These are phyloP conservation scores for Montipora capricornis DNA, from an alignment of 64 coral and sea anemone species.

Conservation along the genomic window DNA sequence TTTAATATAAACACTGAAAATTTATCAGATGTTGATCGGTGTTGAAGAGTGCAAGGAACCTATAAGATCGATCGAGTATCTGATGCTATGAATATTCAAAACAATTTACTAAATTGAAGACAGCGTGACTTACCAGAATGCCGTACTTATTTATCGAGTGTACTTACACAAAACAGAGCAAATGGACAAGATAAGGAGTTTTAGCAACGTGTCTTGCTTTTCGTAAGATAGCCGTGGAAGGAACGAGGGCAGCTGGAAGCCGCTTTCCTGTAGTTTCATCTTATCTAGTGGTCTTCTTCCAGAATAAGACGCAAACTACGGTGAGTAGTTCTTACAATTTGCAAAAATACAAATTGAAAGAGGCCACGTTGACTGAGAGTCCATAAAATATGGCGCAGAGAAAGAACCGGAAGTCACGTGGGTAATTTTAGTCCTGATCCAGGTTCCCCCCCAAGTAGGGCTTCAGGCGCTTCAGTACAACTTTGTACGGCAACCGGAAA, in stretches of 20 bases:
- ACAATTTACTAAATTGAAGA: neutral
- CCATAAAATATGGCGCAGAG: constrained; percentile 97
- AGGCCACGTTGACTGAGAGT: constrained; percentile 91
- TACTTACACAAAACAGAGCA: constrained; percentile 97
- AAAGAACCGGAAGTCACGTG: constrained; percentile 52
- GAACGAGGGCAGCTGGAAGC: constrained; percentile 84
- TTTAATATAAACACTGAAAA: too few species aligned
- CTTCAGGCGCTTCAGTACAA: neutral
- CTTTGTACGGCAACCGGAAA: neutral
- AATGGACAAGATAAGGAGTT: constrained; percentile 89
- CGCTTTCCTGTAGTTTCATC: constrained; percentile 93
- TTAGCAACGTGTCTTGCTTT: constrained; percentile 98
- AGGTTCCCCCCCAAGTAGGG: neutral
- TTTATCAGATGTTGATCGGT: too few species aligned
- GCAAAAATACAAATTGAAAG: constrained; percentile 75
- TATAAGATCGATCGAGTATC: too few species aligned
- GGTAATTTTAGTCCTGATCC: constrained; percentile 33
- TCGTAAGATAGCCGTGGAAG: constrained; percentile 93
- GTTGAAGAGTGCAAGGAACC: too few species aligned
- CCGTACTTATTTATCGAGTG: neutral
- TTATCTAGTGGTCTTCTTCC: constrained; percentile 22
- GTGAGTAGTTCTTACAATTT: constrained; percentile 20
- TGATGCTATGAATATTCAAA: neutral
- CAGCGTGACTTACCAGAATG: neutral
- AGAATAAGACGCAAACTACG: constrained; percentile 36